Evolutionary conservation across 2,888 invertebrate genomes (phyloP).

Genomic region (Drosophila nr. perissopoda): DNA sequence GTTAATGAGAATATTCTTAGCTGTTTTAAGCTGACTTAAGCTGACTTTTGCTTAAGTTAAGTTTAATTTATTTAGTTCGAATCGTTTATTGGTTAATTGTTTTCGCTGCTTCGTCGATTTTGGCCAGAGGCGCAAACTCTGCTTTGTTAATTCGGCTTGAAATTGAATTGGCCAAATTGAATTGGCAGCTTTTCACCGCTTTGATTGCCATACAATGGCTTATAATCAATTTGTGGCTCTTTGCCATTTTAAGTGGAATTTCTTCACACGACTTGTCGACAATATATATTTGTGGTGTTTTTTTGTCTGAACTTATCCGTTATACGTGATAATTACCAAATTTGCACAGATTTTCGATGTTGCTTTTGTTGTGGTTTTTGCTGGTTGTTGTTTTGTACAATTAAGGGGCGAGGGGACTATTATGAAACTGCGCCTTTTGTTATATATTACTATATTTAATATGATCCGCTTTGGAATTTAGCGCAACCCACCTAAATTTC

Average conservation of each 20-base stretch:
- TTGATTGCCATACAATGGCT: constrained; percentile 9
- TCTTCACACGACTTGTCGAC: constrained; percentile 36
- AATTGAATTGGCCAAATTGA: constrained; percentile 18
- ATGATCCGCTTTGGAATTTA: constrained; percentile 9
- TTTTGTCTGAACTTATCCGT: constrained; percentile 26
- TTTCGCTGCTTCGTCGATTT: background rate
- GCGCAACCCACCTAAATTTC: constrained; percentile 10
- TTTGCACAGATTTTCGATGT: constrained; percentile 50
- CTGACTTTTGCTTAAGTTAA: background rate
- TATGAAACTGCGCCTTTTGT: constrained; percentile 38
- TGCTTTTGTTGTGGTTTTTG: constrained; percentile 7
- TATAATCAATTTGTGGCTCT: constrained; percentile 23
- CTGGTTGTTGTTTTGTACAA: constrained; percentile 7
- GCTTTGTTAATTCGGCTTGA: background rate
- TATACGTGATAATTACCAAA: constrained; percentile 71
- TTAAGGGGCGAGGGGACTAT: constrained; percentile 3
- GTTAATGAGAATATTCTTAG: background rate
- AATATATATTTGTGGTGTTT: background rate
- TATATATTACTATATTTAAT: constrained; percentile 35
- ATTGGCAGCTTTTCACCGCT: constrained; percentile 6
- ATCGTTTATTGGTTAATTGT: background rate
- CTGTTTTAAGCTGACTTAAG: background rate
- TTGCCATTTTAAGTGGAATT: constrained; percentile 29
- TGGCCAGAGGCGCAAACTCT: background rate
- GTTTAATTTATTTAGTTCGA: background rate